A percentile compares a stretch with the other conserved stretches of the same genome.
These are phyloP conservation scores for Heterocephalus glaber DNA, from an alignment of 2,113 vertebrate genomes.

Conservation along the genomic window DNA sequence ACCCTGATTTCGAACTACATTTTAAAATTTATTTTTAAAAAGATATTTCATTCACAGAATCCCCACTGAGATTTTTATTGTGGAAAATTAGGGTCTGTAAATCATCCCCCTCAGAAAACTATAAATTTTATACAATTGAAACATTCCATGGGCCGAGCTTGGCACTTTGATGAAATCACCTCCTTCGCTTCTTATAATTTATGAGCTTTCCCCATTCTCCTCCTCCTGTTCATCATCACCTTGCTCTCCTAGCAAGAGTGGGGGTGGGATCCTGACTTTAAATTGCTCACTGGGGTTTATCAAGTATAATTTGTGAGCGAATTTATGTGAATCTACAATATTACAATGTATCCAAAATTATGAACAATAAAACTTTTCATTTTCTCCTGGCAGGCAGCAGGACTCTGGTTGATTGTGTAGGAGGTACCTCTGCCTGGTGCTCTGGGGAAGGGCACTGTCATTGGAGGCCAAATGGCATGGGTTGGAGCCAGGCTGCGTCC, in stretches of 20 bases:
- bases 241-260: constrained; percentile 82
- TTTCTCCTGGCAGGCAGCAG: constrained; percentile 84
- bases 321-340: constrained; percentile 86
- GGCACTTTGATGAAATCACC: constrained; percentile 88
- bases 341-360: constrained; percentile 86
- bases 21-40: constrained; percentile 83
- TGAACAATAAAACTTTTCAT: constrained; percentile 87
- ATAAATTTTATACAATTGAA: constrained; percentile 88
- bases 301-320: constrained; percentile 86
- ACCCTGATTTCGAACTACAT: constrained; percentile 77
- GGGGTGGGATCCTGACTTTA: constrained; percentile 82
- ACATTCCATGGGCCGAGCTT: constrained; percentile 86
- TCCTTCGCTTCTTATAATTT: constrained; percentile 86
- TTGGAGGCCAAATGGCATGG: not conserved
- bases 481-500: not conserved
- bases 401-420: constrained; percentile 73
- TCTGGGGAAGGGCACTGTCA: not conserved
- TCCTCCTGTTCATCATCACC: constrained; percentile 64
- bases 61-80: constrained; percentile 86
- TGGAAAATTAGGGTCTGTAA: constrained; percentile 86
- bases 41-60: constrained; percentile 87
- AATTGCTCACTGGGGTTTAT: constrained; percentile 85
- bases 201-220: constrained; percentile 76
- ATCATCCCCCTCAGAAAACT: constrained; percentile 83
- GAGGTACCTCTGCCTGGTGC: not conserved